Evolutionary conservation across 2,888 invertebrate species (phyloP), one percentile per base, ranked within the genome.

Genomic region (Blera fallax): DNA sequence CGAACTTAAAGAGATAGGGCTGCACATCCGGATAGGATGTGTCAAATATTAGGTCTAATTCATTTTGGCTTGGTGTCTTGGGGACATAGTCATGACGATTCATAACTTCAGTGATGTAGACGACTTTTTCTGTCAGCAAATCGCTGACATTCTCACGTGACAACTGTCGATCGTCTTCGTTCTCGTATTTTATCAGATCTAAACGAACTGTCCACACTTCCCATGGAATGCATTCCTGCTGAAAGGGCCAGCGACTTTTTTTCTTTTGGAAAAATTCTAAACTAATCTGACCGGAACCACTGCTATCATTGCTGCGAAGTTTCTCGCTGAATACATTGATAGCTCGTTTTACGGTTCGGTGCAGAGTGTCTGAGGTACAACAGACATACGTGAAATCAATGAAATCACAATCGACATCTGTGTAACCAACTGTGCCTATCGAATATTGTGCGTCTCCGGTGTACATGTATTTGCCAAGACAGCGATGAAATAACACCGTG

Each of bases 381-480:
- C 98, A 96, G 27, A 98, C 99, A 93, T 99, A 99, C 6, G 99
- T 99, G 91, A 99, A 96, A 93, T 99, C 99, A 89, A 99, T 96
- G 91, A 98, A 98, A 92, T 99, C 98, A 93, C 99, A 99, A 92
- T 98, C 98, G 40, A 99, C 97, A 92, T 99, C 99, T 88, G 97
- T 96, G 90, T 98, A 97, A 87, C 99, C 98, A 70, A 99, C 95
- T 0, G 98, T 97, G 64, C 99, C 98, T 88, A 99, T 97, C 21
- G 98, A 97, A 93, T 99, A 99, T 92, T 96, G 97, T 89, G 96
- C 97, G 92, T 98, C 98, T 91, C 96, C 96, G 92, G 96, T 97
- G 93, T 98, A 99, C 78, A 96, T 95, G 93, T 98, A 99, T 94
- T 98, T 98, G 83, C 98, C 98, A 89, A 96, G 94, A 81, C 97